Conservation (phyloP, 2,797 vertebrate genomes). For the Lagodon rhomboides region DNA sequence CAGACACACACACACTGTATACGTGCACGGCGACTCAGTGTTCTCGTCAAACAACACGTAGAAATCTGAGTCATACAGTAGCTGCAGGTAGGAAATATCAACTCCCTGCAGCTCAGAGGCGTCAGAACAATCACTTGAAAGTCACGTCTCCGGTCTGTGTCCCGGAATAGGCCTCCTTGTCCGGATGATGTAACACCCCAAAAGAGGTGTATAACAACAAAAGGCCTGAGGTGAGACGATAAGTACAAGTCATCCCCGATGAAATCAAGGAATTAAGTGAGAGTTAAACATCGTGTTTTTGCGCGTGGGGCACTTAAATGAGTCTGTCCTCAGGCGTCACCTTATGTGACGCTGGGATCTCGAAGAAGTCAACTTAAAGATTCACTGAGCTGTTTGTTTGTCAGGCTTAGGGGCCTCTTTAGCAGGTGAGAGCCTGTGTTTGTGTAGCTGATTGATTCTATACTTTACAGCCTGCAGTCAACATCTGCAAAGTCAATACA, state of each 20-base stretch:
- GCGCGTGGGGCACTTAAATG: constrained; percentile 31
- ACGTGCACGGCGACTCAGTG: constrained; percentile 4
- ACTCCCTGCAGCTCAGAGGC: constrained; percentile 73
- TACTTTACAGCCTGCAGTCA: constrained; percentile 58
- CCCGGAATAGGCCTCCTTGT: constrained; percentile 58
- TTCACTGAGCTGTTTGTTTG: constrained; percentile 58
- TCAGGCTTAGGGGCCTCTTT: constrained; percentile 48
- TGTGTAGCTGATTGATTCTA: constrained; percentile 69
- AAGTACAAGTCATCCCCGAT: constrained; percentile 32
- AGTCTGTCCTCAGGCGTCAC: constrained; percentile 26
- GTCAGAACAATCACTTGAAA: constrained; percentile 73
- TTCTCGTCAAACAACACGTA: constrained; percentile 50
- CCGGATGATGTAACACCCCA: constrained; percentile 67
- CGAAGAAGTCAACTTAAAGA: constrained; percentile 36
- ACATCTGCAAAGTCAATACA: constrained; percentile 62
- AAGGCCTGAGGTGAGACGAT: constrained; percentile 33
- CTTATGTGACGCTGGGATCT: constrained; percentile 10
- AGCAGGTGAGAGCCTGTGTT: constrained; percentile 62
- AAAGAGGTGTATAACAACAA: constrained; percentile 55
- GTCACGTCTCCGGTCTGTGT: constrained; percentile 56
- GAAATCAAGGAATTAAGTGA: constrained; percentile 53
- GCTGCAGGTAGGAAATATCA: constrained; percentile 76
- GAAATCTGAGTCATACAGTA: constrained; percentile 68
- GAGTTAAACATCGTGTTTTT: constrained; percentile 14
- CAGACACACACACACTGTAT: constrained; percentile 21